phyloP scores from a whole-genome alignment of 2,888 invertebrate genomes.

The Phyllotreta striolata region DNA sequence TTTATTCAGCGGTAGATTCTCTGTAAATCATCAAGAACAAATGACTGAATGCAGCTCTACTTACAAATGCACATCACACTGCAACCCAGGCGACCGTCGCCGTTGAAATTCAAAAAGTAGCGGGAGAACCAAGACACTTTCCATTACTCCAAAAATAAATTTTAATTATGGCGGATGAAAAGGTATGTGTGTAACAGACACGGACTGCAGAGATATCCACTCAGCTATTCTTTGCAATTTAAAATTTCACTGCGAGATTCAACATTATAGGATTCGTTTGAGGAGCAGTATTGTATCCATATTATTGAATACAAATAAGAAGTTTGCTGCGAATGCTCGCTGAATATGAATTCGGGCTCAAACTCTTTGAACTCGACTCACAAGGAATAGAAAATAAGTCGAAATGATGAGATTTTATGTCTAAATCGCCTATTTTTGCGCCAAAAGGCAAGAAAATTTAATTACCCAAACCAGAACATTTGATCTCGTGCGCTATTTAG shows the following conservation, averaged over 20 bases:
- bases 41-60: slow-evolving; percentile 23
- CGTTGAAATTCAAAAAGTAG: slow-evolving; percentile 12
- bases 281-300: slow-evolving; percentile 10
- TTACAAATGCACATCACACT: slow-evolving; percentile 27
- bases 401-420: slow-evolving; percentile 12
- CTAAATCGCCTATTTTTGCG: not conserved
- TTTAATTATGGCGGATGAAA: slow-evolving; percentile 21
- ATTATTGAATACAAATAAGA: slow-evolving; percentile 19
- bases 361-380: slow-evolving; percentile 13
- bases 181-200: slow-evolving; percentile 19
- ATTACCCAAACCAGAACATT: not conserved
- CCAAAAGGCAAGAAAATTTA: not conserved
- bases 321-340: slow-evolving; percentile 9
- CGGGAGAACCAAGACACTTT: slow-evolving; percentile 20
- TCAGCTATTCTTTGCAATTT: slow-evolving; percentile 17
- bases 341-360: slow-evolving; percentile 10
- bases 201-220: slow-evolving; percentile 7
- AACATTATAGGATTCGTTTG: slow-evolving; percentile 15
- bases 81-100: slow-evolving; percentile 9
- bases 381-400: slow-evolving; percentile 12
- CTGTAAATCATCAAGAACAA: slow-evolving; percentile 27
- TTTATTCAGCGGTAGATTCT: slow-evolving; percentile 22
- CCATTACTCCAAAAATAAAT: slow-evolving; percentile 18
- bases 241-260: slow-evolving; percentile 6
- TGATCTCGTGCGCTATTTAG: not conserved